Conservation (phyloP, 2,797 vertebrate genomes). For the Hephaestus fuliginosus region DNA sequence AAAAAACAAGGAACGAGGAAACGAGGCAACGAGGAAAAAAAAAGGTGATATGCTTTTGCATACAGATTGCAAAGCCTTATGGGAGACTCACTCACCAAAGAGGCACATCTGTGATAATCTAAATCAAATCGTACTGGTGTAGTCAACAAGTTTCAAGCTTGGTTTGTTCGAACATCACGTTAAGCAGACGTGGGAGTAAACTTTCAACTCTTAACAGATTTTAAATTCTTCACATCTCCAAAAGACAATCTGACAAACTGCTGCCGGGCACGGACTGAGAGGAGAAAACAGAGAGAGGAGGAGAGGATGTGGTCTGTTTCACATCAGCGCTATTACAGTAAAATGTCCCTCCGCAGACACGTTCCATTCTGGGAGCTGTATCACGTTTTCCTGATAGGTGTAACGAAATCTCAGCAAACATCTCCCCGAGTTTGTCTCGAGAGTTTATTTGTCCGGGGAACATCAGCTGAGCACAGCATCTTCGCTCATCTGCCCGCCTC, state of each 20-base stretch:
- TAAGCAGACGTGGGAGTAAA: constrained; percentile 39
- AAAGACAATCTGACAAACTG: constrained; percentile 38
- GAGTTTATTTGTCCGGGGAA: constrained; percentile 49
- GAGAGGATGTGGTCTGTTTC: constrained; percentile 39
- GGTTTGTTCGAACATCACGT: constrained; percentile 56
- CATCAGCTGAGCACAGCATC: constrained; percentile 18
- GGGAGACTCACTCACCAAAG: constrained; percentile 55
- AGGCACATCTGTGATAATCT: constrained; percentile 70
- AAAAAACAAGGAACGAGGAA: not conserved
- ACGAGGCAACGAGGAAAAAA: not conserved
- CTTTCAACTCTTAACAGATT: constrained; percentile 48
- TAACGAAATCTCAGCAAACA: constrained; percentile 54
- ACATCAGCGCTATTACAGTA: constrained; percentile 25
- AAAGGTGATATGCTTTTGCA: constrained; percentile 45
- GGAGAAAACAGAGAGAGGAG: not conserved
- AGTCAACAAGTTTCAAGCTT: constrained; percentile 62
- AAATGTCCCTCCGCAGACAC: constrained; percentile 7
- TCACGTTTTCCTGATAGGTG: constrained; percentile 49
- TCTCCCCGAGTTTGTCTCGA: constrained; percentile 41
- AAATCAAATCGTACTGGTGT: constrained; percentile 53
- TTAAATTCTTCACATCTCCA: constrained; percentile 31
- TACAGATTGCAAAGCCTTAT: constrained; percentile 72
- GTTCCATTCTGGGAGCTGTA: constrained; percentile 34
- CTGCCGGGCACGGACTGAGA: not conserved
- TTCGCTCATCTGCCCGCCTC: constrained; percentile 25